Evolutionary conservation across 1,140 invertebrate species (phyloP), one percentile per base, ranked within the genome.

Genomic region (Nasonia longicornis): DNA sequence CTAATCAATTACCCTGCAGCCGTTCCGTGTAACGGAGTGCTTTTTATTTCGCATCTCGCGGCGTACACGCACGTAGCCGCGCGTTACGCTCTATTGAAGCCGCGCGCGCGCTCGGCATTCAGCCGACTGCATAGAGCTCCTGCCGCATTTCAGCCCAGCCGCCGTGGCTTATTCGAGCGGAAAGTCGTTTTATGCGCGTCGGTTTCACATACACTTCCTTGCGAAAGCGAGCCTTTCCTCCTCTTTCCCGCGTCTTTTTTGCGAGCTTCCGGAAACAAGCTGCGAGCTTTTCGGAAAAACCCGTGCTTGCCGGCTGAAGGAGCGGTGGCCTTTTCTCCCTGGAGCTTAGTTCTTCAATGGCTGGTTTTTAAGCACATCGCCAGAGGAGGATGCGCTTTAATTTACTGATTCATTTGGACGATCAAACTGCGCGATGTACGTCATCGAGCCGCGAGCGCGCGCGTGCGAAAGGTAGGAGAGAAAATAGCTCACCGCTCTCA

Each of bases 101-200:
- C 2, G 38, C n/a, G 71, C 45, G 38, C 20, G 71, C 45, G 38
- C 20, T n/a, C 52, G 52, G 52, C 71, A 73, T 73, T 73, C 71
- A 73, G 29, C 20, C 71, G 16, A 52, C 71, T 48, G 71, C 71
- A 71, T 38, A n/a, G 69, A 71, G 31, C 69, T 31, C 69, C 20
- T 3, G 69, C 42, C 71, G 26, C 71, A 52, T 73, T 52, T 48
- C 45, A 29, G 42, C 20, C 45, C 38, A 20, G 71, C 52, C 52
- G 20, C 52, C 64, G 4, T 29, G 11, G 22, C 70, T 29, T 48
- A 73, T 73, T 73, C 71, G 45, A 52, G 38, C 42, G 71, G n/a
- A 48, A 48, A 73, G 71, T 73, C 71, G 71, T 73, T 73, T 73
- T 42, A 52, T 52, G 71, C 26, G 71, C n/a, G n/a, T n/a, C 71